Conservation (phyloP, 2,888 invertebrate species). For the Ligdia adustata region DNA sequence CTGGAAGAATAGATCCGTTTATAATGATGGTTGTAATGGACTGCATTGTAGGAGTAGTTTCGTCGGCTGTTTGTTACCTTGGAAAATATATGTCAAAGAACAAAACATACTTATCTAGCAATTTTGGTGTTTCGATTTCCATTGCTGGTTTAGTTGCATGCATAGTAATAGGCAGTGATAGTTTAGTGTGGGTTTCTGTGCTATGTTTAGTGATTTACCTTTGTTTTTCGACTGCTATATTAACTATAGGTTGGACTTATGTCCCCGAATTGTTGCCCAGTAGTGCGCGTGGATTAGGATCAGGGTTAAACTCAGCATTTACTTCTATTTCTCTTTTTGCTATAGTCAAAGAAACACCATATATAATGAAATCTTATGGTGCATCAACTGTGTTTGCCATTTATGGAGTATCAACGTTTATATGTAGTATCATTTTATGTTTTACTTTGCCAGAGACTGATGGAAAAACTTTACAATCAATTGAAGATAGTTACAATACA, state of each 20-base stretch:
- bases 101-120: slow-evolving; percentile 2
- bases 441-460: slow-evolving; percentile 50
- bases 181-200: slow-evolving; percentile 8
- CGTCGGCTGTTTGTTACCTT: slow-evolving; percentile 6
- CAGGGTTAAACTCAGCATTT: slow-evolving; percentile 30
- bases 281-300: slow-evolving; percentile 45
- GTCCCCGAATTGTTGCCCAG: slow-evolving; percentile 47
- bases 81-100: slow-evolving; percentile 16
- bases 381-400: slow-evolving; percentile 5
- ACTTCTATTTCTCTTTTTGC: slow-evolving; percentile 11
- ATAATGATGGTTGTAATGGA: slow-evolving; percentile 16
- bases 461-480: too few relatives aligned
- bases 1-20: slow-evolving; percentile 15
- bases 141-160: slow-evolving; percentile 3
- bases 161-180: background rate
- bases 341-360: slow-evolving; percentile 14
- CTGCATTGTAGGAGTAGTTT: background rate
- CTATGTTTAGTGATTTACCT: slow-evolving; percentile 10
- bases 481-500: too few relatives aligned
- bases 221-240: slow-evolving; percentile 34
- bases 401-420: slow-evolving; percentile 4
- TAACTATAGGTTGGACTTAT: slow-evolving; percentile 46
- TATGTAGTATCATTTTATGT: slow-evolving; percentile 24
- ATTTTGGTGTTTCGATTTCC: slow-evolving; percentile 4
- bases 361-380: slow-evolving; percentile 13